Conservation (phyloP, 2,113 vertebrate genomes). For the Crotophaga sulcirostris region DNA sequence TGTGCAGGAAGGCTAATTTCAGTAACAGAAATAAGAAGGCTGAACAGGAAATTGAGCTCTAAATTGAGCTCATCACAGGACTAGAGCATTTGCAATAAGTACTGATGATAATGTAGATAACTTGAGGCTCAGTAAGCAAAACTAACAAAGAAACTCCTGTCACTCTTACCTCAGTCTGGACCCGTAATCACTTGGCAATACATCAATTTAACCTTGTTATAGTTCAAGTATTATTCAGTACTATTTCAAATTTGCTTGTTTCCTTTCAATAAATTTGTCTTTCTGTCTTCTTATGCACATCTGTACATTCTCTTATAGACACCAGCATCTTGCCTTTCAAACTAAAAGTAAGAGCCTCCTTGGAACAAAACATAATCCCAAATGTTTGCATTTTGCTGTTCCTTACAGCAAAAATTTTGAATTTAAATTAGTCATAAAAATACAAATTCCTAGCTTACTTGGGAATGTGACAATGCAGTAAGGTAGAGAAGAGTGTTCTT, state of each 20-base stretch:
- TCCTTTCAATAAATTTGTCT: background rate
- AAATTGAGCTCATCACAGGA: background rate
- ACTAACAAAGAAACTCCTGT: background rate
- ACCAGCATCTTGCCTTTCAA: background rate
- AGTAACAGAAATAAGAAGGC: background rate
- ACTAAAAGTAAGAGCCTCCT: background rate
- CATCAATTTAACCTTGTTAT: background rate
- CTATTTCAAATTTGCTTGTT: background rate
- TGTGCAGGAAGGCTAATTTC: background rate
- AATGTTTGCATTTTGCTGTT: background rate
- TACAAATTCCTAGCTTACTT: slow-evolving; percentile 70
- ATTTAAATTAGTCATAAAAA: background rate
- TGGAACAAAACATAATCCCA: background rate
- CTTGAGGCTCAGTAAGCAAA: background rate
- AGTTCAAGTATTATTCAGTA: background rate
- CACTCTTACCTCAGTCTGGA: background rate
- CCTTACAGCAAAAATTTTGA: background rate
- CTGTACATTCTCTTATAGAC: background rate
- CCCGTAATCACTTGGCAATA: background rate
- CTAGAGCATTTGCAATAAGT: background rate
- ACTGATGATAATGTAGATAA: background rate
- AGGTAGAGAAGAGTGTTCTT: slow-evolving; percentile 85
- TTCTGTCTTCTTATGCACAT: background rate
- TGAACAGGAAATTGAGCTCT: background rate
- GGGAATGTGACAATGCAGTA: slow-evolving; percentile 71